These are phyloP conservation scores for Notarius lentiginosus DNA, from an alignment of 2,113 vertebrate genomes.

Conservation along the genomic window DNA sequence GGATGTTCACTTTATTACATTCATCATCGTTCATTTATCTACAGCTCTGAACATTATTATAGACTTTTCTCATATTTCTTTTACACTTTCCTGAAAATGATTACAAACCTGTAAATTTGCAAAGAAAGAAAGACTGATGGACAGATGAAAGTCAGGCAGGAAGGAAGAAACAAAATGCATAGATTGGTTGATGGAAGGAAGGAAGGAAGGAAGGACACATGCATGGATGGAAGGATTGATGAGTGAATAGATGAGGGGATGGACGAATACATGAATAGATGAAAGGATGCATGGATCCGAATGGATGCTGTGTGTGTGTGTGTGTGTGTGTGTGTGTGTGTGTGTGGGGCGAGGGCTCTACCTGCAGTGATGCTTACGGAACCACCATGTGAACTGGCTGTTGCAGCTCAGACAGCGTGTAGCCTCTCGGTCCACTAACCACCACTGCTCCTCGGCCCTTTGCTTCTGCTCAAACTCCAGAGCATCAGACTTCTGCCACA, in stretches of 20 bases:
- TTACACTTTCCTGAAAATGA: background rate
- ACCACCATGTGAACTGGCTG: slow-evolving; percentile 90
- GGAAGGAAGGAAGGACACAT: no score
- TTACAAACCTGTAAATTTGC: background rate
- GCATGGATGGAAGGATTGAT: background rate
- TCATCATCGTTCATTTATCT: background rate
- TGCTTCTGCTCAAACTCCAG: slow-evolving; percentile 96
- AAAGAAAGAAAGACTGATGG: background rate
- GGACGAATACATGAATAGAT: background rate
- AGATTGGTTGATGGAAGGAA: background rate
- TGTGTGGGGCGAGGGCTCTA: slow-evolving; percentile 47
- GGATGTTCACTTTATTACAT: background rate
- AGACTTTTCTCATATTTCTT: background rate
- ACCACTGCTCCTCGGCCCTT: slow-evolving; percentile 83
- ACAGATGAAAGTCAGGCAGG: background rate
- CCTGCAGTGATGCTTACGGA: slow-evolving; percentile 96
- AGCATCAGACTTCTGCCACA: slow-evolving; percentile 96
- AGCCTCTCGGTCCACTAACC: slow-evolving; percentile 81
- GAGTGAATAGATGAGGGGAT: background rate
- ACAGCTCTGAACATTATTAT: background rate
- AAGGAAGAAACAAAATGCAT: background rate
- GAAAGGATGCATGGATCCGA: background rate
- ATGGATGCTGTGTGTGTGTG: background rate
- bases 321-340: background rate
- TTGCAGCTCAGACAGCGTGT: slow-evolving; percentile 83